Base-by-base conservation (phyloP, 2,888 invertebrate species). In the Tetrapedia diversipes region DNA sequence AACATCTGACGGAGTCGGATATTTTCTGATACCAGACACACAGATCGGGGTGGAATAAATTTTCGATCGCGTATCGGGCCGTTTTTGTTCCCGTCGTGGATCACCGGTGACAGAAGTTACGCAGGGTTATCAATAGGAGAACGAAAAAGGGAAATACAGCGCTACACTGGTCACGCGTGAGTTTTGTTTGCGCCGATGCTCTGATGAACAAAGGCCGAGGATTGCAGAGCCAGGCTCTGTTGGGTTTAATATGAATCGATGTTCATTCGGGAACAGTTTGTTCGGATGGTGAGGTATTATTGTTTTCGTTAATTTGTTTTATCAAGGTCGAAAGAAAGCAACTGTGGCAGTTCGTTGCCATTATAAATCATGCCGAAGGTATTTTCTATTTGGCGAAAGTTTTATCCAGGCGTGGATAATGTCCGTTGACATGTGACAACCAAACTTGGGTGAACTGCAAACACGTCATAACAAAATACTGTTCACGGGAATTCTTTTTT, bases 1-100 rank as follows among this genome's bases (percentile, higher is more conserved):
- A 47, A 66, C 45, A 34, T 45, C 45, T 56, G 66, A 54, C 56
- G 19, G 45, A 47, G 27, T 57, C 27, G 56, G 19, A 56, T 57
- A 56, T 57, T 66, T 66, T 56, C 43, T 10, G 65, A 14, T 16
- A n/a, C n/a, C n/a, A n/a, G 22, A 10, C n/a, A n/a, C 32, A 54
- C 65, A 22, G 39, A 63, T 53, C n/a, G 56, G 34, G 34, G 16
- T 27, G 19, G 56, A 66, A 66, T 66, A 66, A 66, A 66, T 56
- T 66, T 57, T 37, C 45, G 14, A 47, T 53, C 43, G n/a, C 54
- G 41, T n/a, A 22, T 59, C 14, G 29, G 16, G 8, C 43, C 34
- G 34, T 45, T 19, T 66, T 66, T 56, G 24, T 65, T 54, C 34
- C 43, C 22, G 57, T 19, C 41, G 32, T 3, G 11, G 32, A 14